These are phyloP conservation scores for Tragelaphus buxtoni DNA, from an alignment of 2,113 vertebrate genomes.

Conservation along the genomic window DNA sequence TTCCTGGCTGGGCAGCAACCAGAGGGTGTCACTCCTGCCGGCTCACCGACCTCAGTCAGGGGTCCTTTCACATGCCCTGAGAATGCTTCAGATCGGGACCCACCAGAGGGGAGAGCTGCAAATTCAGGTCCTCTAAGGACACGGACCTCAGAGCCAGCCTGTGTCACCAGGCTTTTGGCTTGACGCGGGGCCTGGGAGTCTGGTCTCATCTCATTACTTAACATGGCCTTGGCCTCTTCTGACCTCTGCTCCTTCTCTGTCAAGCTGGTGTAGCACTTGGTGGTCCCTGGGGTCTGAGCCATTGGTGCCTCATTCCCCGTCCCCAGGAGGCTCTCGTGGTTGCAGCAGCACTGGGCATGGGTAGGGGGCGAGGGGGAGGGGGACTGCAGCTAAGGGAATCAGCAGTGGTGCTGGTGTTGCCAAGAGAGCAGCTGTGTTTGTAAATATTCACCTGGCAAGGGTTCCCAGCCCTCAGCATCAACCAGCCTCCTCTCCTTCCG, in stretches of 20 bases:
- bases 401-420: slow-evolving; percentile 30
- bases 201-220: slow-evolving; percentile 19
- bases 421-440: slow-evolving; percentile 41
- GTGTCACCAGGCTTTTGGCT: not conserved
- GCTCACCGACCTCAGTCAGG: not conserved
- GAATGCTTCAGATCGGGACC: not conserved
- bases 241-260: not conserved
- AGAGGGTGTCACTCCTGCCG: not conserved
- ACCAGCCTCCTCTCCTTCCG: not conserved
- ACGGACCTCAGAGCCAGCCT: not conserved
- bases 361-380: accelerated
- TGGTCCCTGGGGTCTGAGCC: not conserved
- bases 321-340: slow-evolving; percentile 1
- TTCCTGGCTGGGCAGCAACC: not conserved
- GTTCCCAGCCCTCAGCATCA: not conserved
- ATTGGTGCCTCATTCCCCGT: not conserved
- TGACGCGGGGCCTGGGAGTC: not conserved
- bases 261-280: not conserved
- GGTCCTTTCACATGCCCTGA: not conserved
- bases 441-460: slow-evolving; percentile 53
- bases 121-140: slow-evolving; percentile 53
- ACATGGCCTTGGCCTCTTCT: not conserved
- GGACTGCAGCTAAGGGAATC: not conserved
- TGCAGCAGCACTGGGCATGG: not conserved
- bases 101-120: not conserved